Percentiles rank a stretch among this genome's conserved stretches.
These are phyloP conservation scores for Cephus pulcher DNA, from an alignment of 2,888 invertebrate species.

Conservation along the genomic window DNA sequence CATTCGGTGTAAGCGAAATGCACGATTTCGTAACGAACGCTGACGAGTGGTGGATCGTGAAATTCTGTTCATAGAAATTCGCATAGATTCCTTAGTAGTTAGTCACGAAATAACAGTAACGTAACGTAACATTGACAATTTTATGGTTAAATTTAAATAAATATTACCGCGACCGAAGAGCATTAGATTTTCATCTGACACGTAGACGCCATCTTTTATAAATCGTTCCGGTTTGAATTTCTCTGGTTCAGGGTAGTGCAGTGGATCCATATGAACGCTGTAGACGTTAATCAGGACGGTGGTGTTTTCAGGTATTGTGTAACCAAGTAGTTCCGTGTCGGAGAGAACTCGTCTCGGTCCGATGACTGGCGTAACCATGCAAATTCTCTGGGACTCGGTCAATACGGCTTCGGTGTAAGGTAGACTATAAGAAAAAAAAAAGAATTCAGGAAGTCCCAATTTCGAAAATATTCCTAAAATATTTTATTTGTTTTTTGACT, in stretches of 20 bases:
- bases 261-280: constrained; percentile 71
- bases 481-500: constrained; percentile 2
- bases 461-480: neutral
- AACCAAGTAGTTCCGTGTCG: constrained; percentile 70
- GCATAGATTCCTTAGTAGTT: neutral
- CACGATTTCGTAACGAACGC: neutral
- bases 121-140: constrained; percentile 7
- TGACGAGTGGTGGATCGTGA: neutral
- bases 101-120: neutral
- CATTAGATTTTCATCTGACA: constrained; percentile 54
- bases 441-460: neutral
- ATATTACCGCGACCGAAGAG: constrained; percentile 65
- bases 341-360: constrained; percentile 69
- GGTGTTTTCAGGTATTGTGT: constrained; percentile 70
- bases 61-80: neutral
- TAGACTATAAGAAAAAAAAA: constrained; percentile 50
- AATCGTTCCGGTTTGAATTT: constrained; percentile 76
- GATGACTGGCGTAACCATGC: constrained; percentile 64
- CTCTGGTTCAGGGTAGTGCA: constrained; percentile 73
- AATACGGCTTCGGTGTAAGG: constrained; percentile 68
- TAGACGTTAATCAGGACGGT: constrained; percentile 69
- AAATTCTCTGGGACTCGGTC: constrained; percentile 65
- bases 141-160: constrained; percentile 34
- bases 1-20: neutral
- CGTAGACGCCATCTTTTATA: constrained; percentile 58